Conservation (phyloP, 2,888 invertebrate genomes). For the Sinohyriopsis cumingii region DNA sequence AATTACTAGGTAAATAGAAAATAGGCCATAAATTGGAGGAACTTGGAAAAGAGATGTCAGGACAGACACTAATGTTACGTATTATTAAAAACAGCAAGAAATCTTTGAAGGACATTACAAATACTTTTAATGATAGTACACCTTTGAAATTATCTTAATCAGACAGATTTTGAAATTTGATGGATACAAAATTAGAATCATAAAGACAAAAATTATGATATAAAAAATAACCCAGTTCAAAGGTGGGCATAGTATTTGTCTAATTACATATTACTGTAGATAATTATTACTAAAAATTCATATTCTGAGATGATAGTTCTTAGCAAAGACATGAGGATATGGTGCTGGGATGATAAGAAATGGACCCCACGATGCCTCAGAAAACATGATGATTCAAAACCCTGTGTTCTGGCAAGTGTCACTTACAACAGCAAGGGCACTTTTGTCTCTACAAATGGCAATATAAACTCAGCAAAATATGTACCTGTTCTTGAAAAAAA, state of each 20-base stretch:
- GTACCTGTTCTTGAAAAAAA: too few species aligned
- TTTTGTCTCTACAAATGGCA: too few species aligned
- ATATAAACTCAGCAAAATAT: too few species aligned
- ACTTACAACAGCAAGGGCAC: too few species aligned
- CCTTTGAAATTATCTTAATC: background rate
- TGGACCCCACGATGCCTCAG: slow-evolving; percentile 1
- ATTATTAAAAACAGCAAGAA: background rate
- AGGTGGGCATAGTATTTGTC: background rate
- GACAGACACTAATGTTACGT: background rate
- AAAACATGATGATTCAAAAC: background rate
- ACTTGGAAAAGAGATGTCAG: background rate
- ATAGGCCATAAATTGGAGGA: background rate
- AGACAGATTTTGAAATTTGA: background rate
- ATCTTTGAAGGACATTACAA: background rate
- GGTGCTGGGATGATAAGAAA: slow-evolving; percentile 1
- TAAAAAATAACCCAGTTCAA: background rate
- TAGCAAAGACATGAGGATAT: slow-evolving; percentile 2
- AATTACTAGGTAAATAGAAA: background rate
- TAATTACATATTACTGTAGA: slow-evolving; percentile 2
- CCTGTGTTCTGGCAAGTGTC: background rate
- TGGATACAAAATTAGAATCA: background rate
- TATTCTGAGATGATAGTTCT: background rate
- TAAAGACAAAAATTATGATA: background rate
- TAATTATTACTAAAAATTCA: slow-evolving; percentile 2
- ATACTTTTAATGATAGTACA: background rate